These are phyloP conservation scores for Aurelia coerulea DNA, from an alignment of 30 jellyfish, hydroid and myxozoan species.

Conservation along the genomic window DNA sequence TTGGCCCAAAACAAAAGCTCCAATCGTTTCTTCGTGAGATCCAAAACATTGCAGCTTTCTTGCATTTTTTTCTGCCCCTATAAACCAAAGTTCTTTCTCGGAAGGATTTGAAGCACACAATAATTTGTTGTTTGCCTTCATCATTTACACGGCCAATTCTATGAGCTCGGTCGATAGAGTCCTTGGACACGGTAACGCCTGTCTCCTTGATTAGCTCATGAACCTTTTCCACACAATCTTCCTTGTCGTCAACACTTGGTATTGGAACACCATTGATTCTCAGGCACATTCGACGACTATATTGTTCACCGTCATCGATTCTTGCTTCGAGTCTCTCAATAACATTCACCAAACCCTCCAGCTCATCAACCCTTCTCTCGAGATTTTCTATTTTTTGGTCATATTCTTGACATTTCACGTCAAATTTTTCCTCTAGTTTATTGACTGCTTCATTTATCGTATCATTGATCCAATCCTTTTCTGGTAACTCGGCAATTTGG, in stretches of 20 bases:
- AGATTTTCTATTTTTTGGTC: conserved; percentile 31
- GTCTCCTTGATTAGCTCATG: conserved; percentile 27
- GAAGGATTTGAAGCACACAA: too few species aligned
- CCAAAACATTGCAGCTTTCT: too few species aligned
- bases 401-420: conserved; percentile 7
- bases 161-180: conserved; percentile 16
- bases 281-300: too few species aligned
- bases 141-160: conserved; percentile 21
- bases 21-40: too few species aligned
- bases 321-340: too few species aligned
- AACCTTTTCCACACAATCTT: conserved; percentile 33
- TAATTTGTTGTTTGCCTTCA: not conserved
- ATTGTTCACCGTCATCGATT: too few species aligned
- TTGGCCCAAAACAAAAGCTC: too few species aligned
- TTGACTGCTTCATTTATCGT: not conserved
- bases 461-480: too few species aligned
- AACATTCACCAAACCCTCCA: conserved; percentile 22
- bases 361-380: conserved; percentile 16
- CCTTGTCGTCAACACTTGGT: conserved; percentile 8
- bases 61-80: too few species aligned
- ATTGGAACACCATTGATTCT: not conserved
- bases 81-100: too few species aligned
- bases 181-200: conserved; percentile 19
- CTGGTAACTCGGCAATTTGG: too few species aligned
- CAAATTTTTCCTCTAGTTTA: conserved; percentile 11